Evolutionary conservation across 2,113 vertebrate genomes (phyloP).

Genomic region (Vidua macroura): DNA sequence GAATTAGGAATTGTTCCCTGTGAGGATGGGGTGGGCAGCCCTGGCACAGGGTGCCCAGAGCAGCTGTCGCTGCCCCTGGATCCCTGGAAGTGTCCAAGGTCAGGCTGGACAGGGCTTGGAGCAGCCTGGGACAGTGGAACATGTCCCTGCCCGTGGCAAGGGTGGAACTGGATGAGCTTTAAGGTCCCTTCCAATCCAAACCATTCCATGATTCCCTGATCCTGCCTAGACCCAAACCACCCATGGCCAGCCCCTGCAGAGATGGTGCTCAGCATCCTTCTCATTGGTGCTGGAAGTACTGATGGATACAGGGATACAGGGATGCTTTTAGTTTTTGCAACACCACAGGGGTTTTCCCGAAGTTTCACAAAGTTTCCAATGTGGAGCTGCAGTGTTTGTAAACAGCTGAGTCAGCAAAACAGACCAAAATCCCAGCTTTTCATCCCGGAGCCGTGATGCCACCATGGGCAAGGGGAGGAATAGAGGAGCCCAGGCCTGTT

Average conservation of each 20-base stretch:
- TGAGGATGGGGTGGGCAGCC: fast-evolving
- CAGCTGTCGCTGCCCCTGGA: not conserved
- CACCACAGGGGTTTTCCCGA: not conserved
- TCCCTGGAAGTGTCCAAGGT: not conserved
- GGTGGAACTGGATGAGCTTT: not conserved
- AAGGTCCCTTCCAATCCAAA: not conserved
- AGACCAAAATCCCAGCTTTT: not conserved
- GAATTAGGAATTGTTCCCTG: not conserved
- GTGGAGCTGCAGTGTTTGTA: not conserved
- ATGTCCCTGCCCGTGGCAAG: not conserved
- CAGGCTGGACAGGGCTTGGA: fast-evolving
- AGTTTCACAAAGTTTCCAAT: not conserved
- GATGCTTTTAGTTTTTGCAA: not conserved
- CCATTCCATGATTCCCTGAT: not conserved
- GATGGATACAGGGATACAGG: not conserved
- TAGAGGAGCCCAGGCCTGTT: not conserved
- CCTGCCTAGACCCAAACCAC: fast-evolving
- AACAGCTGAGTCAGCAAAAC: not conserved
- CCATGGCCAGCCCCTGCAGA: not conserved
- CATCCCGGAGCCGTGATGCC: fast-evolving
- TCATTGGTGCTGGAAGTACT: fast-evolving
- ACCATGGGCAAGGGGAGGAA: not conserved
- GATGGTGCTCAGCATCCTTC: not conserved
- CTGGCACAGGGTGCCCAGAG: not conserved
- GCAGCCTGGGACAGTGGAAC: fast-evolving